These are phyloP conservation scores for Echinometra lucunter DNA, from an alignment of 53 echinoderm and acorn worm species.

Conservation along the genomic window DNA sequence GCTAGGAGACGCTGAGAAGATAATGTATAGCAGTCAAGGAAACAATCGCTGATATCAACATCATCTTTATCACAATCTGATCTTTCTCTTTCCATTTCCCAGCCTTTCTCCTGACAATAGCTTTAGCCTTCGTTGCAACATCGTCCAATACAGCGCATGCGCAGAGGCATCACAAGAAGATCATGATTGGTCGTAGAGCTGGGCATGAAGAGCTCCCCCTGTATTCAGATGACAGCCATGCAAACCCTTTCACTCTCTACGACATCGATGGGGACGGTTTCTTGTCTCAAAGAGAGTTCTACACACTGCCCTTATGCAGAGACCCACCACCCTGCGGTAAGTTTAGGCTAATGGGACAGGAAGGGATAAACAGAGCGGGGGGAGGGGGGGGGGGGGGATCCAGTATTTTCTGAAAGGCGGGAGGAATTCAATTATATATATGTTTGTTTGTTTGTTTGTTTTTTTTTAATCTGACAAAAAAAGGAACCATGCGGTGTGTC, in stretches of 20 bases:
- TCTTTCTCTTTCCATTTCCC: neutral
- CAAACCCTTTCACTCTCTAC: slow-evolving; percentile 24
- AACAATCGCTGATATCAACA: no score
- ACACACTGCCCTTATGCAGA: slow-evolving; percentile 52
- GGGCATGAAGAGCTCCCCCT: slow-evolving; percentile 57
- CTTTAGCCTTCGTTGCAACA: slow-evolving; percentile 20
- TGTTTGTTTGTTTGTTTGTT: no score
- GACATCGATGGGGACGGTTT: slow-evolving; percentile 55
- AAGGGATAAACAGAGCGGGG: no score
- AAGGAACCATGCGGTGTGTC: no score
- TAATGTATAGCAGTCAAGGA: no score
- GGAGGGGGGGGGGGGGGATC: no score
- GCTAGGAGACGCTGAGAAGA: no score
- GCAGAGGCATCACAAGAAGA: slow-evolving; percentile 62
- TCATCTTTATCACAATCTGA: neutral
- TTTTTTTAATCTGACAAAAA: no score
- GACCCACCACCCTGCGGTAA: slow-evolving; percentile 62
- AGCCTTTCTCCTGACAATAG: slow-evolving; percentile 5
- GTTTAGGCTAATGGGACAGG: neutral
- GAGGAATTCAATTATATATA: no score
- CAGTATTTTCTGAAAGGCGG: no score
- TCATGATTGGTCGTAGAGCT: slow-evolving; percentile 33
- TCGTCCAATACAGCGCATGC: slow-evolving; percentile 40
- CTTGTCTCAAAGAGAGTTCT: slow-evolving; percentile 58
- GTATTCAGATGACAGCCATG: slow-evolving; percentile 53